Conservation (phyloP, 2,888 invertebrate species). For the Imbricaverruca yamaguchii region DNA sequence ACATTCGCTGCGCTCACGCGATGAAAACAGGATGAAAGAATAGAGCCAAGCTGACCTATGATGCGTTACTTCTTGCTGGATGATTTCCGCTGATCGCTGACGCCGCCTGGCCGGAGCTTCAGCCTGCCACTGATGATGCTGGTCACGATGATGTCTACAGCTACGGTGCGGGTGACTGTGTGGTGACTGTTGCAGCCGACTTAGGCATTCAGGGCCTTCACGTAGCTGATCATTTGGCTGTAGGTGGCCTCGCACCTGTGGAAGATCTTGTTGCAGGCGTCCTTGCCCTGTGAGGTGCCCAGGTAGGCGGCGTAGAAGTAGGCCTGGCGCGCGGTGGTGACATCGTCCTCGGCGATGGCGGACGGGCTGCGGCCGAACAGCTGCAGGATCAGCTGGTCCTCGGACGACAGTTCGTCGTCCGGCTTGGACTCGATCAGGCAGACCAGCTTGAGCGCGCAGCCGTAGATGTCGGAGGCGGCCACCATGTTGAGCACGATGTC, state of each 20-base stretch:
- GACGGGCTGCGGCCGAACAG: not conserved
- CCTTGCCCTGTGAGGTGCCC: conserved; percentile 6
- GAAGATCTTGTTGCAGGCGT: conserved; percentile 19
- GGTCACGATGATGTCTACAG: not conserved
- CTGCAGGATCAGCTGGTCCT: conserved; percentile 17
- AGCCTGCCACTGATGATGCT: conserved; percentile 3
- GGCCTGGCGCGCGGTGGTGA: not conserved
- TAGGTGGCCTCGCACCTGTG: conserved; percentile 12
- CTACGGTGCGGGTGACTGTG: not conserved
- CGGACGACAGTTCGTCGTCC: conserved; percentile 3
- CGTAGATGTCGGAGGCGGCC: conserved; percentile 20
- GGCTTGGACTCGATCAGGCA: not conserved
- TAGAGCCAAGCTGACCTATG: not conserved
- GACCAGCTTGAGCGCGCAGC: conserved; percentile 21
- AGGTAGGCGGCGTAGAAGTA: conserved; percentile 22
- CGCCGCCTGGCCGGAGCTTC: not conserved
- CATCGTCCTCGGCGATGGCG: not conserved
- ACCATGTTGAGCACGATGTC: conserved; percentile 20
- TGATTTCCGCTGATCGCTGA: not conserved
- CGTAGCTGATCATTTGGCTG: conserved; percentile 13
- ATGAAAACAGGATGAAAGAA: not conserved
- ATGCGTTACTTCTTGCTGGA: not conserved
- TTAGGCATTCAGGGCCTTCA: not conserved
- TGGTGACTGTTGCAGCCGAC: not conserved
- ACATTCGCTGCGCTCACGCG: not conserved